Evolutionary conservation across 1,140 invertebrate genomes (phyloP).

Genomic region (Drosophila lacteicornis): DNA sequence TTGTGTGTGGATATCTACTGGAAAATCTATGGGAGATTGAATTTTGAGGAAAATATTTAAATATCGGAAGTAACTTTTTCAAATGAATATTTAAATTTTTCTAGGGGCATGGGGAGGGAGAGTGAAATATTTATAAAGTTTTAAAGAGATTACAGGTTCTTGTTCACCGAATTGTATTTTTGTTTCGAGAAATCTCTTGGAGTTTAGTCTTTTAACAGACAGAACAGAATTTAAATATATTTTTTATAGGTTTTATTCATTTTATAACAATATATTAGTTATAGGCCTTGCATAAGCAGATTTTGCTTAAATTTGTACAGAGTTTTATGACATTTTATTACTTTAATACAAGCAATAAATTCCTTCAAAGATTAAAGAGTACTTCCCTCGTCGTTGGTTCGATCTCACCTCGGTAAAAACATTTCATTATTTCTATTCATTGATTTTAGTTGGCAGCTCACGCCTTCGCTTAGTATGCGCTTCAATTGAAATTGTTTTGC

Average conservation of each 20-base stretch:
- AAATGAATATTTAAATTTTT: constrained; percentile 11
- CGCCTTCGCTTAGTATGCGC: constrained; percentile 34
- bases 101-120: no score
- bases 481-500: constrained; percentile 48
- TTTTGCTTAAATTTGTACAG: no score
- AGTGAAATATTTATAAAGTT: constrained; percentile 5
- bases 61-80: constrained; percentile 7
- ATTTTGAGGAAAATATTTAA: constrained; percentile 2
- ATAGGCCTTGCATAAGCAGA: no score
- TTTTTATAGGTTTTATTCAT: no score
- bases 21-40: constrained; percentile 1
- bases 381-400: neutral
- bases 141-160: neutral
- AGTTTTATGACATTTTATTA: no score
- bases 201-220: neutral
- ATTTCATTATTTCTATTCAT: constrained; percentile 50
- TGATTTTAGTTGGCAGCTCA: constrained; percentile 45
- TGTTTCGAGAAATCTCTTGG: neutral
- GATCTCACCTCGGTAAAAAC: neutral
- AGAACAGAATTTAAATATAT: no score
- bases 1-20: constrained; percentile 1
- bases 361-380: neutral
- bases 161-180: neutral
- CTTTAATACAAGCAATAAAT: neutral
- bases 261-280: no score